phyloP scores from a whole-genome alignment of 2,888 invertebrate genomes.

The Mesoligia furuncula region DNA sequence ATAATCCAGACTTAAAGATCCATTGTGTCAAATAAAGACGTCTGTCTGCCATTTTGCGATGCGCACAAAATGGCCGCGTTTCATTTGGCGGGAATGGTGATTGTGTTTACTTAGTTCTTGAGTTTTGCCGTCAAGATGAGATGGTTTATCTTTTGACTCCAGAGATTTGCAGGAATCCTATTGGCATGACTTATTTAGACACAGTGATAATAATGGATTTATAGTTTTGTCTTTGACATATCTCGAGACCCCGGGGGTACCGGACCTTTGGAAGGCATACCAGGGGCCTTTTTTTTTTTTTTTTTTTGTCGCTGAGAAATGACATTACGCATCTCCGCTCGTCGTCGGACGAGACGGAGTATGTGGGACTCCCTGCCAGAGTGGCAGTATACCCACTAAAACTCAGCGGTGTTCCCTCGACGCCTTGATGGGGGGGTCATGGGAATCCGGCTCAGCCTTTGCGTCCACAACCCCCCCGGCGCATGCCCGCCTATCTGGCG shows the following conservation, averaged over 20 bases:
- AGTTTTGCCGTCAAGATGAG: not conserved
- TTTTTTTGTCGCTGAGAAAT: too few relatives aligned
- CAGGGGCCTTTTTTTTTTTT: too few relatives aligned
- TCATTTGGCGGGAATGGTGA: constrained; percentile 42
- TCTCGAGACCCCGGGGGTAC: not conserved
- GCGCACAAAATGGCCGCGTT: constrained; percentile 40
- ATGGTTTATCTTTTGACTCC: not conserved
- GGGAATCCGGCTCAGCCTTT: too few relatives aligned
- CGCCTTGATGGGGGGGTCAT: too few relatives aligned
- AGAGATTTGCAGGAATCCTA: not conserved
- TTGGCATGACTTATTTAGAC: not conserved
- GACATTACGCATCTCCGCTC: too few relatives aligned
- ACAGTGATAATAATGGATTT: not conserved
- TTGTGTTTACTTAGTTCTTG: constrained; percentile 9
- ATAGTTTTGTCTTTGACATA: not conserved
- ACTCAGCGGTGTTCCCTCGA: too few relatives aligned
- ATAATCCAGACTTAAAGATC: constrained; percentile 70
- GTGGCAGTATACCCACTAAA: too few relatives aligned
- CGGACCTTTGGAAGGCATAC: not conserved
- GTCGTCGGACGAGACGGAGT: too few relatives aligned
- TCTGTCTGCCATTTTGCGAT: constrained; percentile 50
- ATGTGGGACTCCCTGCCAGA: too few relatives aligned
- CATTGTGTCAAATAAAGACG: constrained; percentile 82
- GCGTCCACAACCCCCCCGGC: too few relatives aligned
- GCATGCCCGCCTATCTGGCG: too few relatives aligned